Evolutionary conservation across 2,888 invertebrate genomes (phyloP), one percentile per base, ranked within the genome.

Genomic region (Allygus modestus): DNA sequence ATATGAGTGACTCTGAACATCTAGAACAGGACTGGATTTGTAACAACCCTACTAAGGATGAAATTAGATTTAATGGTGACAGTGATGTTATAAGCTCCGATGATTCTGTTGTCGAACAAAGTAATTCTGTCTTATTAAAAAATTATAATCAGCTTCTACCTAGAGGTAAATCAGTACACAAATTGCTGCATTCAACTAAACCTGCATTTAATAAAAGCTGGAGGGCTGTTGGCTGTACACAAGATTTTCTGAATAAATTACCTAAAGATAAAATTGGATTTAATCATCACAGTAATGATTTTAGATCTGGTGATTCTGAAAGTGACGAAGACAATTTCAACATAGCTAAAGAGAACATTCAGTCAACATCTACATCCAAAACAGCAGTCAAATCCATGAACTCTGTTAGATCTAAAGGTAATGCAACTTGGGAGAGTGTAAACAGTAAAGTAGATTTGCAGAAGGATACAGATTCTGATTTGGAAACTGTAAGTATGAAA

Each of bases 81-180:
- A 23, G 51, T 51, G 51, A 51, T 17, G 15, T 51, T 51, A 17
- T 51, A 51, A 51, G 58, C 58, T 58, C 58, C 5, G 58, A 58
- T 23, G 26, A 26, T 26, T 23, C 58, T 58, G 20, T 2, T 58
- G n/a, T 4, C 15, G 58, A 23, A 58, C 2, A 23, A 5, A 58
- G 23, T 26, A 26, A 26, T 9, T 26, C 58, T 9, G 23, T 0
- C 26, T 20, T 20, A 23, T 20, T 9, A 9, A 58, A 23, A 58
- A 58, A 26, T 4, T 58, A 58, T 58, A 58, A 58, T 58, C 23
- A 58, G 5, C 58, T 58, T 4, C 12, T 58, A 23, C 58, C 58
- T 26, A 58, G 1, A 20, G 58, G 58, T 26, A 58, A 58, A 12
- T 0, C 5, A 23, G 12, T 58, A 9, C 26, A 26, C 26, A 58